A percentile compares a stretch with the other conserved stretches of the same genome.
phyloP scores from a whole-genome alignment of 2,797 vertebrate species.

The Mus minutoides region DNA sequence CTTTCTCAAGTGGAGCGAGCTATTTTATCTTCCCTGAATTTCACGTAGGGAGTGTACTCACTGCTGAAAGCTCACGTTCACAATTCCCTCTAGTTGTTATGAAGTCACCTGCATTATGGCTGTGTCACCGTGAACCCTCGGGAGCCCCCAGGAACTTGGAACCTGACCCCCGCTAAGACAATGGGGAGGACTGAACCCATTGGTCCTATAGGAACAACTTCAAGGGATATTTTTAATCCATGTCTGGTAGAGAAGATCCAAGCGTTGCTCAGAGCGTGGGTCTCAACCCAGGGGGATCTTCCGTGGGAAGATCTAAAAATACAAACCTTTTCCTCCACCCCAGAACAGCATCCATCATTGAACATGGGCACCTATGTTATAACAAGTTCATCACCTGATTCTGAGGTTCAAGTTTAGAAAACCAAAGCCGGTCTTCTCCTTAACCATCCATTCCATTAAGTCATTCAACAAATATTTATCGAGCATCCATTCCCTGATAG shows the following conservation, averaged over 20 bases:
- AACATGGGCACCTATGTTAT: neutral
- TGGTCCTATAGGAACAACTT: neutral
- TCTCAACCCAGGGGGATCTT: neutral
- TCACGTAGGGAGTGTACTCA: constrained; percentile 60
- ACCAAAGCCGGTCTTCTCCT: neutral
- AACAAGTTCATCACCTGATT: constrained; percentile 14
- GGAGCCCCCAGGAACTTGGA: accelerated
- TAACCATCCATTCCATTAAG: neutral
- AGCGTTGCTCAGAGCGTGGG: neutral
- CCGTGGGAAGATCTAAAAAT: neutral
- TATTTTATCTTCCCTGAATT: constrained; percentile 55
- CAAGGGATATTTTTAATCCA: neutral
- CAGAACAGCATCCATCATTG: neutral
- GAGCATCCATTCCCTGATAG: neutral
- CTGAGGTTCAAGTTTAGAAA: neutral
- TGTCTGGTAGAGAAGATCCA: neutral
- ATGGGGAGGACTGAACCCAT: neutral
- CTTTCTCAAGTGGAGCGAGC: constrained; percentile 61
- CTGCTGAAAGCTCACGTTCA: constrained; percentile 2
- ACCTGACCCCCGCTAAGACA: neutral
- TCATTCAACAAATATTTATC: neutral
- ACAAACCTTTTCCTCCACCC: neutral
- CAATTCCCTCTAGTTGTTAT: neutral
- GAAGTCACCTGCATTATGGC: constrained; percentile 1
- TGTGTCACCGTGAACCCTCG: constrained; percentile 13